Conservation (phyloP, 2,888 invertebrate species). For the Galeopsomyia nigrocyanea region DNA sequence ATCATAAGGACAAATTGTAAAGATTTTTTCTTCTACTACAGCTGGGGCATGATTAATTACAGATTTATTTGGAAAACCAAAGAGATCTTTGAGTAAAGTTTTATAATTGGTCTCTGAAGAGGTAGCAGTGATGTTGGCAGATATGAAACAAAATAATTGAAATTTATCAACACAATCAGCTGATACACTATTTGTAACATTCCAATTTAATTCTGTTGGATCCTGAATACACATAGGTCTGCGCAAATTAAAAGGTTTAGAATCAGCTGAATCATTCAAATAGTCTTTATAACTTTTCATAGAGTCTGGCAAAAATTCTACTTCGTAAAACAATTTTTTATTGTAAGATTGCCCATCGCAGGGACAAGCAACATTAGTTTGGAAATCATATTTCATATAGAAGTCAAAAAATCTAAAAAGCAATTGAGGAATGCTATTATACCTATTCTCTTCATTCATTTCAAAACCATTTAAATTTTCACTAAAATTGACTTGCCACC, state of each 20-base stretch:
- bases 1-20: background rate
- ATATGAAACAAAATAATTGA: slow-evolving; percentile 57
- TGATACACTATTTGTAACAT: slow-evolving; percentile 69
- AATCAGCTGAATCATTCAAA: slow-evolving; percentile 50
- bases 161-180: slow-evolving; percentile 57
- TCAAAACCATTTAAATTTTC: slow-evolving; percentile 21
- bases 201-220: slow-evolving; percentile 76
- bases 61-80: background rate
- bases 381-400: slow-evolving; percentile 75
- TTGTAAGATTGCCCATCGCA: slow-evolving; percentile 72
- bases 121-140: slow-evolving; percentile 54
- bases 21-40: background rate
- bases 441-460: slow-evolving; percentile 41
- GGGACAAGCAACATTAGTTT: slow-evolving; percentile 74
- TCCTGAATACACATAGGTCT: slow-evolving; percentile 75
- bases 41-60: background rate
- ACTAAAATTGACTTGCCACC: slow-evolving; percentile 74
- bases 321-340: slow-evolving; percentile 64
- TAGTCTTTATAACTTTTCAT: slow-evolving; percentile 70
- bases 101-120: slow-evolving; percentile 47
- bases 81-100: slow-evolving; percentile 21
- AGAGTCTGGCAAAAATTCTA: slow-evolving; percentile 66
- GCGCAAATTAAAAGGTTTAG: slow-evolving; percentile 30
- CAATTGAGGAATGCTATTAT: slow-evolving; percentile 70
- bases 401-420: slow-evolving; percentile 78